These are phyloP conservation scores for Bombyx mandarina DNA, from an alignment of 1,140 invertebrate species.

Conservation along the genomic window DNA sequence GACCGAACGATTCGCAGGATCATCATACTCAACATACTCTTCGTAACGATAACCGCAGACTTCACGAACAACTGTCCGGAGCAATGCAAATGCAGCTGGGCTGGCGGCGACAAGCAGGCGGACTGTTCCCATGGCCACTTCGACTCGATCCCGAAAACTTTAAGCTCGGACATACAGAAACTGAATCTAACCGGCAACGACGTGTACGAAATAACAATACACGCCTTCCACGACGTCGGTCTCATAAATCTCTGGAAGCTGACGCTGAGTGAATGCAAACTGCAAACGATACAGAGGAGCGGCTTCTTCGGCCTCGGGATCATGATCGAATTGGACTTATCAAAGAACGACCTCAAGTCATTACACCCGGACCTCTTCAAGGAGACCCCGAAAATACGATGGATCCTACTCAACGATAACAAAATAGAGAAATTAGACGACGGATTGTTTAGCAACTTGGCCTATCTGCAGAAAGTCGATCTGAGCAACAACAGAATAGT, in stretches of 20 bases:
- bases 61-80: conserved; percentile 62
- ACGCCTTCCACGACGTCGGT: conserved; percentile 79
- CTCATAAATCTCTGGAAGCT: conserved; percentile 87
- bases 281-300: conserved; percentile 78
- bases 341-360: conserved; percentile 79
- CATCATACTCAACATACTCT: conserved; percentile 26
- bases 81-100: conserved; percentile 84
- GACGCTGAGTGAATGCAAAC: conserved; percentile 78
- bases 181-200: conserved; percentile 83
- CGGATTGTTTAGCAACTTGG: conserved; percentile 81
- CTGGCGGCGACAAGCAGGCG: conserved; percentile 84
- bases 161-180: conserved; percentile 82
- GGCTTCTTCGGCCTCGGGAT: conserved; percentile 83
- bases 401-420: conserved; percentile 82
- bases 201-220: conserved; percentile 75
- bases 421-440: conserved; percentile 79
- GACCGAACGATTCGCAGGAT: conserved; percentile 20
- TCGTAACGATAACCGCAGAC: conserved; percentile 34
- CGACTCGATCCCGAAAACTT: conserved; percentile 76
- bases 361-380: conserved; percentile 81
- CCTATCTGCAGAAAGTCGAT: conserved; percentile 81
- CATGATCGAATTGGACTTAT: conserved; percentile 88
- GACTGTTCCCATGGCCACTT: conserved; percentile 80
- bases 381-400: conserved; percentile 77
- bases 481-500: conserved; percentile 81